Evolutionary conservation across 2,113 vertebrate species (phyloP), one percentile per base, ranked within the genome.

Genomic region (Hucho hucho): DNA sequence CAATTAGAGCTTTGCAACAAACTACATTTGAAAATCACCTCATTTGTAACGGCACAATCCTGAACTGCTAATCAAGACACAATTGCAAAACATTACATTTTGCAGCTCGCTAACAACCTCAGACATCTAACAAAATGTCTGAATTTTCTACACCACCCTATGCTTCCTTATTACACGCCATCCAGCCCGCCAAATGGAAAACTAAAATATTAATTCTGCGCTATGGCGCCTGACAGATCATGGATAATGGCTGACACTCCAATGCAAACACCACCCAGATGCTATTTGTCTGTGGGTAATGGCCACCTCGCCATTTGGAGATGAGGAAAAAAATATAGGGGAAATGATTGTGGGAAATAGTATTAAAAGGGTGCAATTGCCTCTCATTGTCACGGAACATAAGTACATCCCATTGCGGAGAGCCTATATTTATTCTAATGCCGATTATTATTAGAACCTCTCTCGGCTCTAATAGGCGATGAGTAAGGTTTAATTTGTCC

Each of bases 141-240:
- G 32, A 7, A 32, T 32, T 6, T 32, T 32, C 32, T 32, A 75
- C 79, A 74, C 81, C 85, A 75, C 77, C 26, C 69, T 81, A 84
- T 78, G 81, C 78, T 77, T 77, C 87, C 77, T 82, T 75, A 85
- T 90, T 83, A 86, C 84, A 87, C 43, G 65, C 84, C 49, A 81
- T 86, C 78, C 76, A 79, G 75, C 61, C 75, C 61, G 76, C 76
- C 77, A 91, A 92, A 88, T 87, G 77, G 69, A 74, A 88, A 90
- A 78, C 67, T 89, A 84, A 92, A 91, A 92, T 91, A 93, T 87
- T 90, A 87, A 91, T 90, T 88, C 72, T 79, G 76, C 77, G 69
- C 82, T 76, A 84, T 78, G 88, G 81, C 69, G 72, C 75, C 81
- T 80, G 78, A 87, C 76, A 87, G 75, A 88, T 80, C 74, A 71